These are phyloP conservation scores for Artemia sp. DNA, from an alignment of 2,888 invertebrate genomes.

Conservation along the genomic window DNA sequence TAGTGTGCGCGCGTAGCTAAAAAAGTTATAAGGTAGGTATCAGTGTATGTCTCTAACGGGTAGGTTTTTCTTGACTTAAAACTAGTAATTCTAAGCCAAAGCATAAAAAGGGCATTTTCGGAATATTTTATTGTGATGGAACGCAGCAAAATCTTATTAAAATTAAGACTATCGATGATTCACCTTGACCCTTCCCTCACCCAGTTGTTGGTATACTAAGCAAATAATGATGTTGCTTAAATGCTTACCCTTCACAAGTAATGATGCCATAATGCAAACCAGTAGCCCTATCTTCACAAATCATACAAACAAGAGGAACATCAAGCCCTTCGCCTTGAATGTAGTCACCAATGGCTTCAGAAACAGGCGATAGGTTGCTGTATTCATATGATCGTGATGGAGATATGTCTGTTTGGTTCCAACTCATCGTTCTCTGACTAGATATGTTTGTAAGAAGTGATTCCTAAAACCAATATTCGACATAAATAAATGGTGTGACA, in stretches of 20 bases:
- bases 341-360: slow-evolving; percentile 1
- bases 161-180: neutral
- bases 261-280: slow-evolving; percentile 97
- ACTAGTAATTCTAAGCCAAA: too few species aligned
- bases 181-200: neutral
- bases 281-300: slow-evolving; percentile 93
- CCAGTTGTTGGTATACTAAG: neutral
- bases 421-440: neutral
- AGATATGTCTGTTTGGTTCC: neutral
- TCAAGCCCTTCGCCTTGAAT: slow-evolving; percentile 50
- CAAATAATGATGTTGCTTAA: too few species aligned
- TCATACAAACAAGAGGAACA: slow-evolving; percentile 92
- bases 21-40: too few species aligned
- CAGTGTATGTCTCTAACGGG: too few species aligned
- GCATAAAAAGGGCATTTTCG: too few species aligned
- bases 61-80: too few species aligned
- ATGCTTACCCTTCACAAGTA: slow-evolving; percentile 78
- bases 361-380: neutral
- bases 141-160: neutral
- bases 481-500: too few species aligned
- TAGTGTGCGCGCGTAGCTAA: too few species aligned
- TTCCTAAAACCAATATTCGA: too few species aligned
- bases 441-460: neutral
- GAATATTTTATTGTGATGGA: neutral
- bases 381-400: slow-evolving; percentile 1